phyloP scores from a whole-genome alignment of 2,797 vertebrate genomes.

The Aphelocoma californica region DNA sequence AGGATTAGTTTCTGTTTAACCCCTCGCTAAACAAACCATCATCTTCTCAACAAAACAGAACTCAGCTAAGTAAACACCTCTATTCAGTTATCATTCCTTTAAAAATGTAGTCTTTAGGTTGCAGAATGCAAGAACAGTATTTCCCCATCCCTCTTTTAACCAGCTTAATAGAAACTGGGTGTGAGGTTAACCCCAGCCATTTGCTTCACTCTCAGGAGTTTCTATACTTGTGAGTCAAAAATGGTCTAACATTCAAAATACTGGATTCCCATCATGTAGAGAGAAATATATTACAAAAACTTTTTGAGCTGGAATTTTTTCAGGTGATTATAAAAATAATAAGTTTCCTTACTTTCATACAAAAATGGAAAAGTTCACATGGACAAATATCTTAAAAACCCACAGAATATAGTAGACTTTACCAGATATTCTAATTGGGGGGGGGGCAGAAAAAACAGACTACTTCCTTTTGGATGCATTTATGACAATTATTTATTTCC shows the following conservation, averaged over 20 bases:
- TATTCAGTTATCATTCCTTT: constrained; percentile 11
- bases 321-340: constrained; percentile 17
- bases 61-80: constrained; percentile 47
- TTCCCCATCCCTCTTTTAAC: constrained; percentile 22
- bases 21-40: constrained; percentile 10
- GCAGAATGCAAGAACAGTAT: constrained; percentile 19
- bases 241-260: constrained; percentile 40
- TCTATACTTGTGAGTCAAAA: constrained; percentile 27
- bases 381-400: not conserved
- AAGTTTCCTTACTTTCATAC: not conserved
- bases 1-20: constrained; percentile 51
- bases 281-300: constrained; percentile 40
- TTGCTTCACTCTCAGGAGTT: constrained; percentile 51
- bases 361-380: not conserved
- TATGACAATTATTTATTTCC: not conserved
- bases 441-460: not conserved
- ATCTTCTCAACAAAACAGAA: constrained; percentile 4
- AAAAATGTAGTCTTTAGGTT: constrained; percentile 34
- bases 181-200: constrained; percentile 26
- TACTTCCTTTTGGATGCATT: not conserved
- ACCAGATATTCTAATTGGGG: not conserved
- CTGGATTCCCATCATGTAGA: constrained; percentile 19
- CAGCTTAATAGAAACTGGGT: constrained; percentile 3
- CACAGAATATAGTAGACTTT: not conserved
- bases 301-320: not conserved